Evolutionary conservation across 2,888 invertebrate genomes (phyloP).

Genomic region (Lasioglossum malachurum): DNA sequence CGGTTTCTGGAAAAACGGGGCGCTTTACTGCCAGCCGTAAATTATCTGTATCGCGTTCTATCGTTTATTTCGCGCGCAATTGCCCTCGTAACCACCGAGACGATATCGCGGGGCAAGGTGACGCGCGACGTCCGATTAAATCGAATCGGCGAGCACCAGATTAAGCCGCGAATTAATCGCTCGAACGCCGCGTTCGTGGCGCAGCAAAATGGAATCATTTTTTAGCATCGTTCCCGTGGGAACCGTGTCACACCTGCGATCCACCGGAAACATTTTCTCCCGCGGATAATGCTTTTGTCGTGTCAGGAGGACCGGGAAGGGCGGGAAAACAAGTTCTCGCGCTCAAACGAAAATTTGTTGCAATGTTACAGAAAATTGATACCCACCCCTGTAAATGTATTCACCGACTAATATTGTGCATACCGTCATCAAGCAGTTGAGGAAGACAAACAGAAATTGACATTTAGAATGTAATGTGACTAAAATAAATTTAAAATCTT

Average conservation of each 20-base stretch:
- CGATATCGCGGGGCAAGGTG: not conserved
- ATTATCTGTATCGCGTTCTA: constrained; percentile 14
- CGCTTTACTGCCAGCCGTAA: constrained; percentile 17
- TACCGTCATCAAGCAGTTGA: not conserved
- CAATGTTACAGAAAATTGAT: not conserved
- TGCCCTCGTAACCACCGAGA: constrained; percentile 17
- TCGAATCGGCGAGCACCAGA: not conserved
- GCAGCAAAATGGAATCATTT: constrained; percentile 4
- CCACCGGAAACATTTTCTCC: constrained; percentile 15
- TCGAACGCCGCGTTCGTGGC: not conserved
- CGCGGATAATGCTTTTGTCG: constrained; percentile 46
- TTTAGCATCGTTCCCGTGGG: not conserved
- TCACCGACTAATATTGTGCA: not conserved
- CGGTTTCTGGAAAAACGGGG: not conserved
- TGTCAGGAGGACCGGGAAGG: constrained; percentile 13
- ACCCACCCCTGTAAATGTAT: not conserved
- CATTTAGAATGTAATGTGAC: no score
- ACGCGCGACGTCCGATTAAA: constrained; percentile 17
- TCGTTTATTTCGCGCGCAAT: constrained; percentile 23
- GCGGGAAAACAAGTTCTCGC: constrained; percentile 9
- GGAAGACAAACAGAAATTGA: not conserved
- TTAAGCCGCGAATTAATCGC: constrained; percentile 21
- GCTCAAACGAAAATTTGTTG: not conserved
- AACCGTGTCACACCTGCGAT: constrained; percentile 25
- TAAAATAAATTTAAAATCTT: no score